Percentiles rank a stretch among this genome's conserved stretches.
Evolutionary conservation across 2,797 vertebrate genomes (phyloP).

Genomic region (Anabacerthia variegaticeps): DNA sequence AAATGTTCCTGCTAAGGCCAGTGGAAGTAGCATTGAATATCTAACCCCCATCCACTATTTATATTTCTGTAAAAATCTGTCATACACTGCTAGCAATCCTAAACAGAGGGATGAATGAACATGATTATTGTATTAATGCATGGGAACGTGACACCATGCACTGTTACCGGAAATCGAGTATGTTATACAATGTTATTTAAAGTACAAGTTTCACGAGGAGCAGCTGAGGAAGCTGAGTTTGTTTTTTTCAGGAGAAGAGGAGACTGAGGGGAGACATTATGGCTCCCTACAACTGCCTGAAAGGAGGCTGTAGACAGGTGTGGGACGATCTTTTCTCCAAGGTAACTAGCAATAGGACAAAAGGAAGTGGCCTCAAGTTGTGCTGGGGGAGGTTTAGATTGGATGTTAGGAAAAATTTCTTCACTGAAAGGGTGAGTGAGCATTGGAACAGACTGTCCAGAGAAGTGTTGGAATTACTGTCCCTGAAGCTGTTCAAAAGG

Average conservation of each 20-base stretch:
- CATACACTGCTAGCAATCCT: background rate
- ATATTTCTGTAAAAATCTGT: background rate
- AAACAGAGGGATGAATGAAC: background rate
- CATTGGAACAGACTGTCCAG: background rate
- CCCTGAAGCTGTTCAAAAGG: background rate
- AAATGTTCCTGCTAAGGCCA: background rate
- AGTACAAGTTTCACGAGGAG: background rate
- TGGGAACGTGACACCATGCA: background rate
- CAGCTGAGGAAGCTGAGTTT: background rate
- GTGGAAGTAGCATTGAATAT: background rate
- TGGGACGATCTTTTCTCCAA: background rate
- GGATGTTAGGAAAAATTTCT: background rate
- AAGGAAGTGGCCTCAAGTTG: background rate
- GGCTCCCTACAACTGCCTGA: background rate
- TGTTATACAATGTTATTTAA: background rate
- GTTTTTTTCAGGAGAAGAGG: background rate
- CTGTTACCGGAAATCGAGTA: background rate
- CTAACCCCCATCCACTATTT: background rate
- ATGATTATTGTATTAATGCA: background rate
- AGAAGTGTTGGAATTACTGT: background rate
- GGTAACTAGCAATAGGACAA: background rate
- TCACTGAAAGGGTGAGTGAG: background rate
- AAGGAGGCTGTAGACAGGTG: background rate
- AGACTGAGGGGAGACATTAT: background rate
- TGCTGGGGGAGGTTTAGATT: background rate